Base-by-base conservation (phyloP, 2,797 vertebrate species). In the Acrossocheilus wenchowensis region DNA sequence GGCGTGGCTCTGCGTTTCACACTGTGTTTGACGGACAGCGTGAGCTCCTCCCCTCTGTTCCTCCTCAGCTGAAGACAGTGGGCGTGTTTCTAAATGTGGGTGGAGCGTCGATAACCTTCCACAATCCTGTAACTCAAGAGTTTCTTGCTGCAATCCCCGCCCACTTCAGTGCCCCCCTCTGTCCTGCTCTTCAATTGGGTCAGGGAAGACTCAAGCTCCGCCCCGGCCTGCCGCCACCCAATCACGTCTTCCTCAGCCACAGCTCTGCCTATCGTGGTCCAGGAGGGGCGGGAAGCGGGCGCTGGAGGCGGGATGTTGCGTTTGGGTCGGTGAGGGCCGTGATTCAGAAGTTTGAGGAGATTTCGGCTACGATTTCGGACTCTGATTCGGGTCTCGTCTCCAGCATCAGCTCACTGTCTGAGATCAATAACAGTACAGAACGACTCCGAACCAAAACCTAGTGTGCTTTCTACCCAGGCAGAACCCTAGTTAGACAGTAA, bases 21-120 rank as follows among this genome's bases (percentile, higher is more conserved):
- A 86, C 86, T 0, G 88, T 92, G 81, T 94, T 94, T 75, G 93
- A 95, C 11, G 92, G 92, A 4, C 89, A 81, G 30, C 34, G 48
- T 68, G 94, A 94, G 90, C 87, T 84, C 4, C 82, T 96, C 30
- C 30, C 36, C 69, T 90, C 88, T 0, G 88, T 95, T 11, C 95
- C 95, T 0, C 95, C 94, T n/a, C 90, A 91, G 64, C 85, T 95
- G 82, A 95, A 94, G 92, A 93, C 92, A 34, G 41, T 95, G 0
- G 94, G 94, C 10, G 90, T 95, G 30, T 95, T 95, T 87, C 90
- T 95, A 45, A 95, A 95, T 90, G 74, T 94, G 2, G 94, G 92
- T 8, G 94, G 94, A 0, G 93, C 93, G 0, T 78, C 66, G 2
- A 82, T 95, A 45, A 95, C 93, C 79, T 95, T 96, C 90, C 90